Percentiles rank a stretch among this genome's conserved stretches.
Evolutionary conservation across 2,888 invertebrate genomes (phyloP).

Genomic region (Chaitophorus viminalis): DNA sequence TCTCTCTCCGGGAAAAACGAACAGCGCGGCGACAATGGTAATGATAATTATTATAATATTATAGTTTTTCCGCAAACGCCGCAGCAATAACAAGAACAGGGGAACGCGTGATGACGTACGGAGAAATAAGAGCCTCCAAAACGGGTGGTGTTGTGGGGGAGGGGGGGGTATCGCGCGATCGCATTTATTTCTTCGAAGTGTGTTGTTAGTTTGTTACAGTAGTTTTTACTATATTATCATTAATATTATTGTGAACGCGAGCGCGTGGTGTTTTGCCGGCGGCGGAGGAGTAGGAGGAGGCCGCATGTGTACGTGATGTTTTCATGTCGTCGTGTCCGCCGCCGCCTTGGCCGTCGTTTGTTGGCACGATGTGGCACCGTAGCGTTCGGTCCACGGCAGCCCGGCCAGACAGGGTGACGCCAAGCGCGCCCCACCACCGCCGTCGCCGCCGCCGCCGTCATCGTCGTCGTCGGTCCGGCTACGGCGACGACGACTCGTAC

Average conservation of each 20-base stretch:
- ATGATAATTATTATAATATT: no score
- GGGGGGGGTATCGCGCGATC: no score
- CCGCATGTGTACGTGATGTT: conserved; percentile 56
- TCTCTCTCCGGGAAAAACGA: background rate
- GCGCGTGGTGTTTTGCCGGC: conserved; percentile 1
- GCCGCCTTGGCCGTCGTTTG: background rate
- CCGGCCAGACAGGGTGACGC: conserved; percentile 95
- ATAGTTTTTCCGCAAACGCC: background rate
- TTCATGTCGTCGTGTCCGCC: conserved; percentile 18
- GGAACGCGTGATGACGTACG: no score
- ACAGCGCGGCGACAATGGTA: no score
- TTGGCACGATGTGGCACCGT: conserved; percentile 60
- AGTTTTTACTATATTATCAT: no score
- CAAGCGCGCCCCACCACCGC: conserved; percentile 70
- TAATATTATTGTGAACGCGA: background rate
- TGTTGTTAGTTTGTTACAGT: no score
- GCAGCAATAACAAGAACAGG: no score
- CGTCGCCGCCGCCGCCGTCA: conserved; percentile 58
- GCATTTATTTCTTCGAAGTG: background rate
- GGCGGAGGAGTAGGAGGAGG: no score
- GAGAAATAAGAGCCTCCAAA: background rate
- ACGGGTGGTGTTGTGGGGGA: no score
- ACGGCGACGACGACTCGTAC: conserved; percentile 29
- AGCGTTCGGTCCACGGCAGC: conserved; percentile 68
- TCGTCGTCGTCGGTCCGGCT: conserved; percentile 35